phyloP scores from a whole-genome alignment of 2,113 vertebrate genomes.

The Xenus cinereus region DNA sequence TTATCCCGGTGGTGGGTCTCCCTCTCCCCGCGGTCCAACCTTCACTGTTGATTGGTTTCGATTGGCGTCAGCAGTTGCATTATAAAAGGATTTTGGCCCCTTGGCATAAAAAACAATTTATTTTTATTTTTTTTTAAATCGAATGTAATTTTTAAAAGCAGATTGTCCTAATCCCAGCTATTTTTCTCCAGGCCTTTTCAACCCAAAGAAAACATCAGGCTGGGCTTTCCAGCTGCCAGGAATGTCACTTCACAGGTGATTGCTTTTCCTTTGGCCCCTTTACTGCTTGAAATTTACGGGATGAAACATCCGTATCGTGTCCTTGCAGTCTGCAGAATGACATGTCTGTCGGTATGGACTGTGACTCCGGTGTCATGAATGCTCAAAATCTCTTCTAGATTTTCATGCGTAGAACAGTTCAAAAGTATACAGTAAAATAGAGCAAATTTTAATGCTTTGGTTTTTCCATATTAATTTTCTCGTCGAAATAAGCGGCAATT shows the following conservation, averaged over 20 bases:
- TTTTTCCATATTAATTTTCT: not conserved
- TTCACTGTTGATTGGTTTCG: not conserved
- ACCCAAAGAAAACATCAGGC: not conserved
- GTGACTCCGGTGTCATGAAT: not conserved
- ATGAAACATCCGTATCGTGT: not conserved
- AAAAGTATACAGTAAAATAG: not conserved
- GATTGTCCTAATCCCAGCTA: not conserved
- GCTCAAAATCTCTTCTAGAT: not conserved
- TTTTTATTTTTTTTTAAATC: not conserved
- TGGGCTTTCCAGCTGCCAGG: not conserved
- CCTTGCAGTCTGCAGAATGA: not conserved
- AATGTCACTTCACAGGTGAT: not conserved
- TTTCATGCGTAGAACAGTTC: not conserved
- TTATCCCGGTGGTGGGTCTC: not conserved
- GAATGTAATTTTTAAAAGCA: not conserved
- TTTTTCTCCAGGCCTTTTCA: not conserved
- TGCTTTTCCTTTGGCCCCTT: not conserved
- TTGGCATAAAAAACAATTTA: not conserved
- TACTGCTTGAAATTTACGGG: not conserved
- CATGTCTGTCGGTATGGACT: not conserved
- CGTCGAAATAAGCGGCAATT: not conserved
- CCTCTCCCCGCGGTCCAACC: not conserved
- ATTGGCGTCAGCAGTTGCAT: not conserved
- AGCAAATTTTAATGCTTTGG: not conserved
- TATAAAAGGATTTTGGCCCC: not conserved